Percentiles rank a stretch among this genome's conserved stretches.
These are phyloP conservation scores for Tenthredo distinguenda DNA, from an alignment of 2,888 invertebrate species.

Conservation along the genomic window DNA sequence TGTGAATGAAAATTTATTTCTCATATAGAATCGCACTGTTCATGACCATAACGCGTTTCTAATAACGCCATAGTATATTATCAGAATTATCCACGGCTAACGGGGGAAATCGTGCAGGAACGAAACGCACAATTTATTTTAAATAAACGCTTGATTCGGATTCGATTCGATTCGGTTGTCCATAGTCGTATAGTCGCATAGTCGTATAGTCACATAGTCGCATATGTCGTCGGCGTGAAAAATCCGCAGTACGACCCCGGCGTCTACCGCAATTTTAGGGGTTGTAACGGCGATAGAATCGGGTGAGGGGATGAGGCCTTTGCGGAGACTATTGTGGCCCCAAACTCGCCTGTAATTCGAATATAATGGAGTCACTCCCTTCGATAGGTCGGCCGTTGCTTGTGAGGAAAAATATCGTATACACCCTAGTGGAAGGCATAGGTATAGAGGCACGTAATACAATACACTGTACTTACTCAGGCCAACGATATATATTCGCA, in stretches of 20 bases:
- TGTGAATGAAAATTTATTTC: not conserved
- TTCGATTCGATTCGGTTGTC: slow-evolving; percentile 67
- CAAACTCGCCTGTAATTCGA: slow-evolving; percentile 70
- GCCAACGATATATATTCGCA: slow-evolving; percentile 27
- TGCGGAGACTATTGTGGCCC: slow-evolving; percentile 63
- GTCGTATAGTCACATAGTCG: not conserved
- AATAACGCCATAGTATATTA: not conserved
- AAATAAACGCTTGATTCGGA: slow-evolving; percentile 68
- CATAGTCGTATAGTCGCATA: slow-evolving; percentile 31
- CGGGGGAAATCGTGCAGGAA: slow-evolving; percentile 16
- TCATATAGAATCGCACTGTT: not conserved
- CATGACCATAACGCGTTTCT: not conserved
- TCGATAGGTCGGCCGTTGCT: slow-evolving; percentile 21
- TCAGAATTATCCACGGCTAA: not conserved
- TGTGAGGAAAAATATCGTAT: not conserved
- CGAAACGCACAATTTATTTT: slow-evolving; percentile 67
- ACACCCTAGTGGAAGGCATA: slow-evolving; percentile 40
- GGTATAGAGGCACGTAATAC: slow-evolving; percentile 20
- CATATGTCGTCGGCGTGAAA: slow-evolving; percentile 58
- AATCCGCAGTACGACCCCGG: slow-evolving; percentile 22
- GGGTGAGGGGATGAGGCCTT: slow-evolving; percentile 9
- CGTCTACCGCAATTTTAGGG: slow-evolving; percentile 23
- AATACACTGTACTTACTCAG: slow-evolving; percentile 22
- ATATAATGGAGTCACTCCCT: slow-evolving; percentile 68
- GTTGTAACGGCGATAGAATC: not conserved